Conservation (phyloP, 92 coral and sea anemone species). For the Micromussa lordhowensis region DNA sequence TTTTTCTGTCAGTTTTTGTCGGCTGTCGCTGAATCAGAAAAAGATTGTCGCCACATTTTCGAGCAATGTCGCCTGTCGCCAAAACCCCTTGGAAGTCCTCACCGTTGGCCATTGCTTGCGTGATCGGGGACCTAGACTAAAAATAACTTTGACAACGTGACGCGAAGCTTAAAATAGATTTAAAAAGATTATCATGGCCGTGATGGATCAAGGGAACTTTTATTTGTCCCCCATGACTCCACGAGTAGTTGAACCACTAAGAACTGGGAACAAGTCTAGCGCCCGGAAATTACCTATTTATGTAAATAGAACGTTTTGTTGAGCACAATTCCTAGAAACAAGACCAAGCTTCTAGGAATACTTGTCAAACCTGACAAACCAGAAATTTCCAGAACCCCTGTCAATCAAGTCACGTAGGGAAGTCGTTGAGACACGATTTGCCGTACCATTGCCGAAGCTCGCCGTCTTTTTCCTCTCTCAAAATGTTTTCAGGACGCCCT, state of each 20-base stretch:
- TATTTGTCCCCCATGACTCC: too few species aligned
- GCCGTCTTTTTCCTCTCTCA: not conserved
- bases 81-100: too few species aligned
- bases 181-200: too few species aligned
- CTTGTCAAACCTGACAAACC: conserved; percentile 10
- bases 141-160: too few species aligned
- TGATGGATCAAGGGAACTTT: too few species aligned
- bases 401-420: not conserved
- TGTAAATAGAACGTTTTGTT: not conserved
- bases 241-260: not conserved
- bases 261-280: not conserved
- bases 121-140: too few species aligned
- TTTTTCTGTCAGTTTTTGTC: too few species aligned
- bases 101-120: too few species aligned
- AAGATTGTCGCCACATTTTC: too few species aligned
- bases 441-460: not conserved
- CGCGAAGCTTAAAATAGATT: too few species aligned
- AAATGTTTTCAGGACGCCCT: not conserved
- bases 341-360: not conserved
- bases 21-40: too few species aligned
- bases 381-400: not conserved
- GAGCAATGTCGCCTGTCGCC: too few species aligned
- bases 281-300: not conserved
- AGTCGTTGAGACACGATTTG: not conserved
- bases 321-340: not conserved